Base-by-base conservation (phyloP, 2,113 vertebrate species). In the Ciconia boyciana region DNA sequence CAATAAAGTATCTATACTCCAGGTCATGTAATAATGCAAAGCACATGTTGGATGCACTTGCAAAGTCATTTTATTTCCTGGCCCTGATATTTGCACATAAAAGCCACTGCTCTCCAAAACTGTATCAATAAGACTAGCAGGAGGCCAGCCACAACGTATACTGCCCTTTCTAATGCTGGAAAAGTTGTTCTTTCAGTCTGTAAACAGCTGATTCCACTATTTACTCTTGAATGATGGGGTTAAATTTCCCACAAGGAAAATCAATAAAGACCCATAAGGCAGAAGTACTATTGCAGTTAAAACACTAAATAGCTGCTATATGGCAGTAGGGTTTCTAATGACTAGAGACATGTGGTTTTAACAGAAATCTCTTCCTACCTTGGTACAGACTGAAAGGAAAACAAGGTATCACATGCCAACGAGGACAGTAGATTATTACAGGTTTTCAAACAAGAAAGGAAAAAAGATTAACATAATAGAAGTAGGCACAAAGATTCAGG, bases 221-320 rank as follows among this genome's bases (percentile, higher is more conserved):
- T 93, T 97, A 95, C 70, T 89, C 89, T 83, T 95, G 87, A 97
- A 88, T 77, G 89, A 96, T 91, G 87, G 93, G 87, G 89, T 96
- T 97, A 97, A 96, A 94, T 94, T 95, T 95, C 75, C 91, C 84
- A 93, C 75, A 69, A 80, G 82, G 81, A 95, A 97, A 96, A 97
- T 97, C 94, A 93, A 96, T 97, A 93, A 88, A 93, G 75, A 91
- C 89, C 88, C 71, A 85, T 89, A 96, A 93, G 94, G 91, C 81
- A 96, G 84, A 94, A 95, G 91, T 58, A 85, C 91, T 66, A 62
- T 0, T 80, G 91, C 94, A 95, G 90, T 94, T 91, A 85, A 91
- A 96, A 91, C 94, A 76, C 74, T 96, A 91, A 96, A 94, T 72
- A 93, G 83, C 77, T 87, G 83, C 87, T 92, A 26, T 79, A 58